These are phyloP conservation scores for Drosophila sucinea DNA, from an alignment of 1,140 invertebrate species.

Conservation along the genomic window DNA sequence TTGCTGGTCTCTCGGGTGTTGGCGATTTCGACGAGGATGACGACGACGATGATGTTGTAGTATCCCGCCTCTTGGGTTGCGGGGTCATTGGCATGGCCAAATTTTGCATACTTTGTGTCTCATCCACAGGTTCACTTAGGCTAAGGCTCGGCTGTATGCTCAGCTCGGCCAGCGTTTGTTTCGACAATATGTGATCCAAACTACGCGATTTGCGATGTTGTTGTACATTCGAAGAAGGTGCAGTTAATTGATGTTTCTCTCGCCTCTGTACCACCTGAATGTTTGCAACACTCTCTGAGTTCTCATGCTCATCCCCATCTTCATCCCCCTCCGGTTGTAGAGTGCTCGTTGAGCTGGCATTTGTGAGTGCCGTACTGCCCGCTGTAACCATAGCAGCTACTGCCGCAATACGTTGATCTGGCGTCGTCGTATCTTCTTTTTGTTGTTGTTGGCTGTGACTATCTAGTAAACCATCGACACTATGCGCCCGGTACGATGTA, in stretches of 20 bases:
- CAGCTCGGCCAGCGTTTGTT: conserved; percentile 77
- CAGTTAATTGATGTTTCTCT: conserved; percentile 56
- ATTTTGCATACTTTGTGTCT: conserved; percentile 83
- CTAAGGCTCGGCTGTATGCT: conserved; percentile 35
- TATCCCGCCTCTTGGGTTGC: conserved; percentile 62
- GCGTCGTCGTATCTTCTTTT: conserved; percentile 35
- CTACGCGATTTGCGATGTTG: conserved; percentile 86
- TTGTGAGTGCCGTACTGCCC: conserved; percentile 74
- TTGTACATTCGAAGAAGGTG: conserved; percentile 56
- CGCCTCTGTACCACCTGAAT: conserved; percentile 50
- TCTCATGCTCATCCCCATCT: conserved; percentile 37
- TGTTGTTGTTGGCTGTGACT: conserved; percentile 41
- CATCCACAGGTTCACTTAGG: conserved; percentile 61
- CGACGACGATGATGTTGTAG: conserved; percentile 29
- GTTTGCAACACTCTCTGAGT: conserved; percentile 5
- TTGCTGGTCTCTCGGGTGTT: conserved; percentile 51
- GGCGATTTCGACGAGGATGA: conserved; percentile 58
- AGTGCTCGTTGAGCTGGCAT: conserved; percentile 75
- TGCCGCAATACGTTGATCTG: conserved; percentile 73
- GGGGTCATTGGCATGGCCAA: conserved; percentile 70
- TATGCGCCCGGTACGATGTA: conserved; percentile 75
- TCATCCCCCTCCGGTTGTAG: conserved; percentile 65
- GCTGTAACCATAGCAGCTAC: conserved; percentile 71
- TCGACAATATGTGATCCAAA: conserved; percentile 87
- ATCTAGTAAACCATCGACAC: conserved; percentile 79